Conservation (phyloP, 1,140 invertebrate genomes). For the Drosophila lowei region DNA sequence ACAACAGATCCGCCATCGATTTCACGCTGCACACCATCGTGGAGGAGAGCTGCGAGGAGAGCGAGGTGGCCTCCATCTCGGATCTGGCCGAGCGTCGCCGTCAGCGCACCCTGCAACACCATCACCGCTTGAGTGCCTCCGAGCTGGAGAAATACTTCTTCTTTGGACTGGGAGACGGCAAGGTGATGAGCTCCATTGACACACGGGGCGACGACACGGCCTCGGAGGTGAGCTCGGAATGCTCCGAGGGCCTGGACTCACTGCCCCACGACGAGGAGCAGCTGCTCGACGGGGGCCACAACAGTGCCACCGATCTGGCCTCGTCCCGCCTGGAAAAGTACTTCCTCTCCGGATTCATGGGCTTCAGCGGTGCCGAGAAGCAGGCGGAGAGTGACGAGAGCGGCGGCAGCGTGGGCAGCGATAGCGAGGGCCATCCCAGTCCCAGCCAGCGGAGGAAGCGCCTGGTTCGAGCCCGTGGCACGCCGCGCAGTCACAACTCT, state of each 20-base stretch:
- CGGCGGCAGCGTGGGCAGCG: conserved; percentile 90
- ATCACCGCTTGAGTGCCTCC: conserved; percentile 88
- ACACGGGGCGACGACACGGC: conserved; percentile 87
- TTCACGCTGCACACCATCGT: conserved; percentile 96
- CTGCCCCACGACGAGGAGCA: conserved; percentile 85
- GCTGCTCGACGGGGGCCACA: conserved; percentile 84
- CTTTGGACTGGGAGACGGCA: conserved; percentile 90
- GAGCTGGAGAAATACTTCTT: conserved; percentile 96
- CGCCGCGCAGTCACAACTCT: conserved; percentile 90
- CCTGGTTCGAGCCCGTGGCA: conserved; percentile 90
- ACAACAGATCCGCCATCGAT: conserved; percentile 91
- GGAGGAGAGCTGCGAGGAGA: conserved; percentile 97
- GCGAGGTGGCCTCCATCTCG: conserved; percentile 86
- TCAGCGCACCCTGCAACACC: conserved; percentile 79
- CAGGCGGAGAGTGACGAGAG: conserved; percentile 88
- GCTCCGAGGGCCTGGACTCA: conserved; percentile 91
- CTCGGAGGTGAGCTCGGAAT: conserved; percentile 94
- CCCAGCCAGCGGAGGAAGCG: conserved; percentile 92
- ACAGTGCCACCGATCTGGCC: conserved; percentile 86
- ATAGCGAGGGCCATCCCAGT: conserved; percentile 93
- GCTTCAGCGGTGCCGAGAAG: conserved; percentile 87
- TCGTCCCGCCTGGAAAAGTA: conserved; percentile 95
- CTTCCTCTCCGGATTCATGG: conserved; percentile 93
- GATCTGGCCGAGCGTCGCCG: conserved; percentile 56
- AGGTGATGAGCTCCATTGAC: conserved; percentile 84